phyloP scores from a whole-genome alignment of 2,888 invertebrate genomes.

The Calameuta idolon region DNA sequence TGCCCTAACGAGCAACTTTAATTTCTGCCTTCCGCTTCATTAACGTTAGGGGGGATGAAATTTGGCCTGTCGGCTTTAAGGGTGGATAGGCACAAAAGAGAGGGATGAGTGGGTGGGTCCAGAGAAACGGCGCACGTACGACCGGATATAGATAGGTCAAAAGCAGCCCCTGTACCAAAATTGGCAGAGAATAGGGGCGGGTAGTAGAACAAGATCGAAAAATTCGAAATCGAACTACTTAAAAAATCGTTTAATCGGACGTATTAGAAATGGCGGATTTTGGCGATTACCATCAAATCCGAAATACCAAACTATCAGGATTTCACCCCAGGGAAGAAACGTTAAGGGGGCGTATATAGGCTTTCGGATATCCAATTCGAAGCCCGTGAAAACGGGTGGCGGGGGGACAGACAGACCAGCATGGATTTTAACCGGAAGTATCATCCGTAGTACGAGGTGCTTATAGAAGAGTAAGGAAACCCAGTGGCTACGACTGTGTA shows the following conservation, averaged over 20 bases:
- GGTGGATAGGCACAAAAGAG: background rate
- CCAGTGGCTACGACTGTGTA: background rate
- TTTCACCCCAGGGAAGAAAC: background rate
- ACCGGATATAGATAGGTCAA: background rate
- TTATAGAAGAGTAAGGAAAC: background rate
- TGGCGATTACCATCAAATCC: constrained; percentile 20
- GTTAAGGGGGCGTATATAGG: background rate
- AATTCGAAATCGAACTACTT: background rate
- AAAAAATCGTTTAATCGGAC: constrained; percentile 20
- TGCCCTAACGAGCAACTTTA: constrained; percentile 44
- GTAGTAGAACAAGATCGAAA: background rate
- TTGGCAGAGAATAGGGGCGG: background rate
- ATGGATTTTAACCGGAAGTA: background rate
- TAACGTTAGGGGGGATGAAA: constrained; percentile 12
- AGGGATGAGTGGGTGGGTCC: background rate
- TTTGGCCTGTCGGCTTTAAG: background rate
- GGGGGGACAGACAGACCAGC: background rate
- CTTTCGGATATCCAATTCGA: background rate
- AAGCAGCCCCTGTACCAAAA: background rate
- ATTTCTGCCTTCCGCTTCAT: constrained; percentile 46
- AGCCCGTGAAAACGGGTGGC: background rate
- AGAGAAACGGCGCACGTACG: background rate
- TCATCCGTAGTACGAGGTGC: background rate
- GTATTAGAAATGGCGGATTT: constrained; percentile 10
- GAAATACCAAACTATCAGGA: constrained; percentile 11